Percentiles rank a stretch among this genome's conserved stretches.
Conservation (phyloP, 2,113 vertebrate genomes). For the Pteronura brasiliensis region DNA sequence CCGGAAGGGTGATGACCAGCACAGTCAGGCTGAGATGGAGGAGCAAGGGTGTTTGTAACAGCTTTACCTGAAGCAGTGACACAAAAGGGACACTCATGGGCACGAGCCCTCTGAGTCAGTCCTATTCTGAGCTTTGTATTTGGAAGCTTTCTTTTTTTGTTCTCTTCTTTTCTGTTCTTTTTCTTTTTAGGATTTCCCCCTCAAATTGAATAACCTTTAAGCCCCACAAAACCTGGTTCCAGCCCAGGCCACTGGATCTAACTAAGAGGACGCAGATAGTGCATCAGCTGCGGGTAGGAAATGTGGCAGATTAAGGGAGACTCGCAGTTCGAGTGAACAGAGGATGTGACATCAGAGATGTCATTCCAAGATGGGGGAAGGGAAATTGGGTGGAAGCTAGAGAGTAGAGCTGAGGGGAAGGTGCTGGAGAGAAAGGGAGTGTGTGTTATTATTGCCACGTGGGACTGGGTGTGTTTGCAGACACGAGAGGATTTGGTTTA, state of each 20-base stretch:
- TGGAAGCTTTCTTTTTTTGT: neutral
- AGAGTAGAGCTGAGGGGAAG: neutral
- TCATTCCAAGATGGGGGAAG: neutral
- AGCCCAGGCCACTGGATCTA: neutral
- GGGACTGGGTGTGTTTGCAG: neutral
- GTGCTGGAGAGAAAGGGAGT: neutral
- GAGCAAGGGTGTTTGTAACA: neutral
- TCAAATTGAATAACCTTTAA: neutral
- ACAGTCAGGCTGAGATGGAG: neutral
- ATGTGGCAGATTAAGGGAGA: neutral
- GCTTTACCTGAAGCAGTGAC: too few relatives aligned
- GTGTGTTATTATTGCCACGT: neutral
- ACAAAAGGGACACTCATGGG: neutral
- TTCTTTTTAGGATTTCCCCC: neutral
- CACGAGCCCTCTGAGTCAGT: neutral
- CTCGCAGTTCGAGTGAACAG: neutral
- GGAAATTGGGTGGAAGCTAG: accelerated
- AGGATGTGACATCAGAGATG: neutral
- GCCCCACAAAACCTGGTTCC: neutral
- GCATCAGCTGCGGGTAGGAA: neutral
- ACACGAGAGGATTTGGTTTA: neutral
- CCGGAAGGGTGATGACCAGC: neutral
- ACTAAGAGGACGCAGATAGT: neutral
- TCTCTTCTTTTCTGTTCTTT: neutral
- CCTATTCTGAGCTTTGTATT: neutral